Base-by-base conservation (phyloP, 2,113 vertebrate species). In the Brachirus orientalis region DNA sequence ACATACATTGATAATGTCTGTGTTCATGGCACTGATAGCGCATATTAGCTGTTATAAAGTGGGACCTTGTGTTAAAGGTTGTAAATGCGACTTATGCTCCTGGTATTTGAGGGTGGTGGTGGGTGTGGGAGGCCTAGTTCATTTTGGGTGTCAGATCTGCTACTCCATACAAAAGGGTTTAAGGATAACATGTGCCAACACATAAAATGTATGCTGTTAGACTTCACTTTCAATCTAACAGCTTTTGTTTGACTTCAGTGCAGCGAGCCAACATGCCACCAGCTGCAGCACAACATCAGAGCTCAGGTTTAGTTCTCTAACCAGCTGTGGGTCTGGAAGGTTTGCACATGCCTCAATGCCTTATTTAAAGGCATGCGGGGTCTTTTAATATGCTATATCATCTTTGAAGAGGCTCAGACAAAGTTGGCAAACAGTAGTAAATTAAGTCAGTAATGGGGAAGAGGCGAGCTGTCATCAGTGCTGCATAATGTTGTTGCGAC, bases 181-280 rank as follows among this genome's bases (percentile, higher is more conserved):
- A 58, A 69, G 35, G 58, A 38, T 37, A 13, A 77, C 70, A 67
- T 77, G 82, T 75, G 74, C 22, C 4, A 3, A 57, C 70, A 84
- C 67, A 75, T 69, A 51, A 50, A 35, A 69, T 35, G 67, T 48
- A 57, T 56, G 18, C 22, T 59, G 22, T 46, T 7, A 17, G 7
- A 22, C 41, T 41, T 7, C 36, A 6, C 8, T n/a, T 22, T 20
- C 16, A 18, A 11, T 45, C 57, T n/a, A 10, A 0, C 17, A 51
- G n/a, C 17, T 44, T 8, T 59, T 44, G 10, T 55, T 18, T 10
- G 50, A 16, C 9, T 50, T 28, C 28, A 28, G 28, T 6, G 28
- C 28, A 28, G 1, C 38, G 41, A 58, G 36, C 47, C 28, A 51
- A 56, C 28, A 38, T 18, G 19, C 51, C 47, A 2, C 43, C 5